Evolutionary conservation across 2,113 vertebrate genomes (phyloP).

Genomic region (Grallaria varia): DNA sequence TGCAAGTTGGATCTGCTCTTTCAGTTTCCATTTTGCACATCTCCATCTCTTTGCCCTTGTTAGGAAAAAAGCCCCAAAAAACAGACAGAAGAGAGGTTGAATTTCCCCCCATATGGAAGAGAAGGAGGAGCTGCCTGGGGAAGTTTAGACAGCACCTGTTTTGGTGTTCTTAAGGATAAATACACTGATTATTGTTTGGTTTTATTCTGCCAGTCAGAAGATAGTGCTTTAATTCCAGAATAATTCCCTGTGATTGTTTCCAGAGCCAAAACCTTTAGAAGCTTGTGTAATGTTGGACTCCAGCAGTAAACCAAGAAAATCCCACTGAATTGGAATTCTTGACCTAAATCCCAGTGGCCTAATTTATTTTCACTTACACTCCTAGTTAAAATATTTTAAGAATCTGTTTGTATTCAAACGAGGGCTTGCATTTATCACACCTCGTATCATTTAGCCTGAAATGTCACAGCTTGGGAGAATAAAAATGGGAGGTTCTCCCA

Average conservation of each 20-base stretch:
- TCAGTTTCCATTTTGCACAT: neutral
- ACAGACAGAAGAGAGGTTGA: neutral
- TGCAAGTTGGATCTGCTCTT: neutral
- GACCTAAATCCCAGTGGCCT: conserved; percentile 63
- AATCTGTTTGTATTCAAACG: conserved; percentile 79
- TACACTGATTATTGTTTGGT: neutral
- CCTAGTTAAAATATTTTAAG: conserved; percentile 78
- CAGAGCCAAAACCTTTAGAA: conserved; percentile 22
- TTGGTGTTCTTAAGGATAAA: neutral
- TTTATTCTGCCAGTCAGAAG: neutral
- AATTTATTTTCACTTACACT: conserved; percentile 71
- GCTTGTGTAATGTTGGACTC: conserved; percentile 1
- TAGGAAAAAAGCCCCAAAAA: neutral
- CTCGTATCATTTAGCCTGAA: conserved; percentile 66
- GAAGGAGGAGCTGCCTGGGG: neutral
- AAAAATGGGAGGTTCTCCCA: conserved; percentile 47
- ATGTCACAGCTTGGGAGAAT: conserved; percentile 61
- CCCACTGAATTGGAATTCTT: conserved; percentile 58
- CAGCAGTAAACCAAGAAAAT: conserved; percentile 59
- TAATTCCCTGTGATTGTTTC: conserved; percentile 23
- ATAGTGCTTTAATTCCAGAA: conserved; percentile 7
- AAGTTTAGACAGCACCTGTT: neutral
- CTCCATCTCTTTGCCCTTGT: neutral
- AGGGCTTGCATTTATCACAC: conserved; percentile 78
- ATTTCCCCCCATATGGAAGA: neutral